A percentile compares a stretch with the other conserved stretches of the same genome.
Conservation (phyloP, 2,888 invertebrate species). For the Noctuana brunneofusca region DNA sequence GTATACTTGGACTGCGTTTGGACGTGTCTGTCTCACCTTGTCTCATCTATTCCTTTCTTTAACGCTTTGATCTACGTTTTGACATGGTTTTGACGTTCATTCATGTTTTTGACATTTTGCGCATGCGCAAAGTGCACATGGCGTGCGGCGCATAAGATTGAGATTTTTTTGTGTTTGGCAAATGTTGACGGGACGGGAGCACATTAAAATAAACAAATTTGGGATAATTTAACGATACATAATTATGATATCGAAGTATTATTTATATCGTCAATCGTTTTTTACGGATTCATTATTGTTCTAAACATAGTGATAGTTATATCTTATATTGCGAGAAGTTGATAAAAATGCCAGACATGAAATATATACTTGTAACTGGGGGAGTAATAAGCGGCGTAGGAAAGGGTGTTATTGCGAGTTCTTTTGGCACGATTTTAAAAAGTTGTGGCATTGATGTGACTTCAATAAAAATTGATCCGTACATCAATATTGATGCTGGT, state of each 20-base stretch:
- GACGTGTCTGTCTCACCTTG: too few species aligned
- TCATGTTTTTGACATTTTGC: slow-evolving; percentile 1
- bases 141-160: background rate
- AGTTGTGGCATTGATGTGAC: slow-evolving; percentile 97
- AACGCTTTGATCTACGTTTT: too few species aligned
- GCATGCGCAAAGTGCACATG: background rate
- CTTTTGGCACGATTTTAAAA: slow-evolving; percentile 97
- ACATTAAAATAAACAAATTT: background rate
- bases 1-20: too few species aligned
- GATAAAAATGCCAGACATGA: slow-evolving; percentile 86
- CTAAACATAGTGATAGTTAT: too few species aligned
- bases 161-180: background rate
- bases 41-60: too few species aligned
- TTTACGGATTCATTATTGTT: background rate
- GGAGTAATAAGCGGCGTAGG: slow-evolving; percentile 99
- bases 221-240: background rate
- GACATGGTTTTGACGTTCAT: too few species aligned
- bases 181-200: background rate
- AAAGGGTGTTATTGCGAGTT: slow-evolving; percentile 97
- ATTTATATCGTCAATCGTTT: background rate
- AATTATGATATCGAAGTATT: background rate
- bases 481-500: slow-evolving; percentile 99
- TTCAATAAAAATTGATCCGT: slow-evolving; percentile 99
- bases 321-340: background rate
- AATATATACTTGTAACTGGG: slow-evolving; percentile 98